phyloP scores from a whole-genome alignment of 1,140 invertebrate genomes.

The Papilio machaon region DNA sequence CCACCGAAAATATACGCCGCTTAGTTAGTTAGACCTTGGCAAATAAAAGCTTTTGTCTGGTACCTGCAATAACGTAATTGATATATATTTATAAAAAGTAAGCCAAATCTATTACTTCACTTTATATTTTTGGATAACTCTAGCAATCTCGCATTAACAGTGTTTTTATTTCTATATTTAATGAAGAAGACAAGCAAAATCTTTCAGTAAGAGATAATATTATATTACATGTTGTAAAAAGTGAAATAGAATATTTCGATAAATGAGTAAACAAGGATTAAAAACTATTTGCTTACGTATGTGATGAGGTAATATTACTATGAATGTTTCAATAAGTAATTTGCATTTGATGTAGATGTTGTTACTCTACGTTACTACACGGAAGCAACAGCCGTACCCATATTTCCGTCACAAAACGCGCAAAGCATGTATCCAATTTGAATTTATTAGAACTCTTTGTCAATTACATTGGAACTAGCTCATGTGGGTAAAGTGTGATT shows the following conservation, averaged over 20 bases:
- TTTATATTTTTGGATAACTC: neutral
- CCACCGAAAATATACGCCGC: slow-evolving; percentile 48
- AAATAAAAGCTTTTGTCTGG: slow-evolving; percentile 31
- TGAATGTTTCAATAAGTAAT: neutral
- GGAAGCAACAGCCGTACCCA: neutral
- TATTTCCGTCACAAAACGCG: slow-evolving; percentile 14
- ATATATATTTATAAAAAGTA: neutral
- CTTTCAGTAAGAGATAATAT: neutral
- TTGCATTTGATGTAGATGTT: neutral
- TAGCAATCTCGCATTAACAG: neutral
- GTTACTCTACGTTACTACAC: neutral
- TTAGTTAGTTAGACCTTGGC: slow-evolving; percentile 43
- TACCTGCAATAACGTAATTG: slow-evolving; percentile 1
- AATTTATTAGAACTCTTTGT: slow-evolving; percentile 21
- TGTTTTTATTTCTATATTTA: neutral
- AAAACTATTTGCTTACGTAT: neutral
- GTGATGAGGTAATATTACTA: neutral
- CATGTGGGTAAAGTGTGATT: neutral
- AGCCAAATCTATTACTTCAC: neutral
- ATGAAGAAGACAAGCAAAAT: neutral
- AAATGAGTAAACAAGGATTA: neutral
- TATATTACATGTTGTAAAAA: neutral
- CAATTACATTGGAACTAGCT: neutral
- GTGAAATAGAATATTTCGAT: neutral
- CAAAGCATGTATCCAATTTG: slow-evolving; percentile 1